Evolutionary conservation across 2,113 vertebrate species (phyloP).

Genomic region (Heloderma charlesbogerti): DNA sequence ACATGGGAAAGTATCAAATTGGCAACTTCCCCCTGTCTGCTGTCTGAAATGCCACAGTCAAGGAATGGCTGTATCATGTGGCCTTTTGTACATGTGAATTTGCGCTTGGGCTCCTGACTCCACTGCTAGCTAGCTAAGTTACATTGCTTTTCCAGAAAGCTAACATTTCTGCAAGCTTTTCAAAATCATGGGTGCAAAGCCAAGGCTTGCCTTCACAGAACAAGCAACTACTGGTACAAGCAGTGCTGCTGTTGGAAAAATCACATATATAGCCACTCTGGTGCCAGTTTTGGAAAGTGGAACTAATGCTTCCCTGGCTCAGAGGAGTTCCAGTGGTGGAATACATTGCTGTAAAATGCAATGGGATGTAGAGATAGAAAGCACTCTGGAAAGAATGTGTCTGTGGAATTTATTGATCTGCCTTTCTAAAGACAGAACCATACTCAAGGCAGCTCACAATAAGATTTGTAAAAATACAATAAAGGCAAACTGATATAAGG

Average conservation of each 20-base stretch:
- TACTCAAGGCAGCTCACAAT: neutral
- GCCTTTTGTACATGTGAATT: neutral
- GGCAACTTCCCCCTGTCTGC: rapidly evolving
- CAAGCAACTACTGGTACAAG: neutral
- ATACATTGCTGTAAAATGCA: neutral
- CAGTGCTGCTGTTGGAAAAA: neutral
- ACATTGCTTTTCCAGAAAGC: too few relatives aligned
- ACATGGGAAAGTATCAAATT: neutral
- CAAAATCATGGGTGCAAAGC: neutral
- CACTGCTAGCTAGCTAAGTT: neutral
- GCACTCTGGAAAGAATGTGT: neutral
- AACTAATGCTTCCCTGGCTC: neutral
- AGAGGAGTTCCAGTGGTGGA: neutral
- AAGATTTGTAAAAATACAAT: neutral
- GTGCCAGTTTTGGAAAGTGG: neutral
- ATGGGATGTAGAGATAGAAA: neutral
- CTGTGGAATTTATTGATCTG: neutral
- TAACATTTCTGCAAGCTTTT: neutral
- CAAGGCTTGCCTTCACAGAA: neutral
- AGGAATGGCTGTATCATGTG: neutral
- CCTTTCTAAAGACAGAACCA: neutral
- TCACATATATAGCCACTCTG: neutral
- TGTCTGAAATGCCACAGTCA: neutral
- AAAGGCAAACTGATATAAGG: neutral
- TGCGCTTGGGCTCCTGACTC: neutral